phyloP scores from a whole-genome alignment of 2,113 vertebrate species.

The Phylloscopus trochiloides region DNA sequence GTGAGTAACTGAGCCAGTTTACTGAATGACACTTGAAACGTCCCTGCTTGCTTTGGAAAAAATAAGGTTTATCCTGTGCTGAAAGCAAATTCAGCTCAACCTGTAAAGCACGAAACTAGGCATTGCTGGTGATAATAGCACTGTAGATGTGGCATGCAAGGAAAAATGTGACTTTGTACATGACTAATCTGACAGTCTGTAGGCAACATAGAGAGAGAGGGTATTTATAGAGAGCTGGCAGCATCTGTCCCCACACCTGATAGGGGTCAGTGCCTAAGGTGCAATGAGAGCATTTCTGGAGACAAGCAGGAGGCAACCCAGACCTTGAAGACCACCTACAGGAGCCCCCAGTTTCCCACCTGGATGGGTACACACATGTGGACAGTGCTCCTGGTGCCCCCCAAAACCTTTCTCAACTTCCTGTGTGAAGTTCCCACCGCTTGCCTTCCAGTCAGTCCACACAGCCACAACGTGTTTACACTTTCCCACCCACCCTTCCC shows the following conservation, averaged over 20 bases:
- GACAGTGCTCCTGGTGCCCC: background rate
- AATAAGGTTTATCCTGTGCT: background rate
- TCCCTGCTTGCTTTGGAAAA: background rate
- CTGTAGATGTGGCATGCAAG: background rate
- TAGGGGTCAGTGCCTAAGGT: background rate
- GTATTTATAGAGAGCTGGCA: background rate
- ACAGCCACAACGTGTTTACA: background rate
- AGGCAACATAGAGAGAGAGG: rapidly evolving
- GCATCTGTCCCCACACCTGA: background rate
- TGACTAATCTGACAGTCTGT: background rate
- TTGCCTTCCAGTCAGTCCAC: background rate
- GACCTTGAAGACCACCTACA: background rate
- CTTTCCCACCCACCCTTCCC: background rate
- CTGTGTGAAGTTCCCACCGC: background rate
- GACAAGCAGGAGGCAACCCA: background rate
- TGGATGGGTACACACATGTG: rapidly evolving
- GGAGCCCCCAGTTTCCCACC: background rate
- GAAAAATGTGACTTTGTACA: background rate
- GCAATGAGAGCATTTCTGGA: background rate
- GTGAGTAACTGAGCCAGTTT: background rate
- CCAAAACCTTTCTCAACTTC: background rate
- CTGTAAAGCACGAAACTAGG: background rate
- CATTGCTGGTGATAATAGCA: background rate
- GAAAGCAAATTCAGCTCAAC: background rate
- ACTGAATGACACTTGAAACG: background rate